phyloP scores from a whole-genome alignment of 2,888 invertebrate genomes.

The Pyrocoelia pectoralis region DNA sequence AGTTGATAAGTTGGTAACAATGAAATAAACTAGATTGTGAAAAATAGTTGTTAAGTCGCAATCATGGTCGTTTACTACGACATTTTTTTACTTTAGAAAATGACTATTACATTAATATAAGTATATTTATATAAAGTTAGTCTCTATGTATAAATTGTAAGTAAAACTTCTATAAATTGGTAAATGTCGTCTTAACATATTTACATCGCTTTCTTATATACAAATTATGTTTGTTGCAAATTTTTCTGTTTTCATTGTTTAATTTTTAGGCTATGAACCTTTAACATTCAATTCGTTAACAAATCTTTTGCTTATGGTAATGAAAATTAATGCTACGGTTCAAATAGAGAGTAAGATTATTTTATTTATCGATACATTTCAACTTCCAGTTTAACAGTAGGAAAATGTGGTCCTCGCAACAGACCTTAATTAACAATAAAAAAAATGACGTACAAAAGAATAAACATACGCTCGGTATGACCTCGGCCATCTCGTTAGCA shows the following conservation, averaged over 20 bases:
- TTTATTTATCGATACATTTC: not conserved
- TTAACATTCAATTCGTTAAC: not conserved
- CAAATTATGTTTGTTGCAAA: not conserved
- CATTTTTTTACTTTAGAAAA: slow-evolving; percentile 14
- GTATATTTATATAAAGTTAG: slow-evolving; percentile 18
- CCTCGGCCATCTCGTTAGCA: slow-evolving; percentile 91
- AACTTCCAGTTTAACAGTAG: not conserved
- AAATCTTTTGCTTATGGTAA: not conserved
- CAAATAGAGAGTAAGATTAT: not conserved
- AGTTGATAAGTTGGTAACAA: not conserved
- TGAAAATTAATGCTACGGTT: not conserved
- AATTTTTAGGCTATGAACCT: slow-evolving; percentile 18
- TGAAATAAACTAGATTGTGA: not conserved
- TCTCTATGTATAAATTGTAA: slow-evolving; percentile 22
- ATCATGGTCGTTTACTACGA: slow-evolving; percentile 19
- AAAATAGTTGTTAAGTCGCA: slow-evolving; percentile 5
- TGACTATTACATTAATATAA: slow-evolving; percentile 17
- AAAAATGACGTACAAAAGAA: slow-evolving; percentile 60
- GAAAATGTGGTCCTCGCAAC: slow-evolving; percentile 67
- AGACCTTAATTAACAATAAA: slow-evolving; percentile 59
- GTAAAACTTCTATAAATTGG: not conserved
- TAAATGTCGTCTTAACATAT: not conserved
- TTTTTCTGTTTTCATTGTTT: slow-evolving; percentile 15
- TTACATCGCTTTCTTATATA: not conserved
- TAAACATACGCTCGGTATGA: slow-evolving; percentile 83